phyloP scores from a whole-genome alignment of 2,797 vertebrate species.

The Streptopelia turtur region DNA sequence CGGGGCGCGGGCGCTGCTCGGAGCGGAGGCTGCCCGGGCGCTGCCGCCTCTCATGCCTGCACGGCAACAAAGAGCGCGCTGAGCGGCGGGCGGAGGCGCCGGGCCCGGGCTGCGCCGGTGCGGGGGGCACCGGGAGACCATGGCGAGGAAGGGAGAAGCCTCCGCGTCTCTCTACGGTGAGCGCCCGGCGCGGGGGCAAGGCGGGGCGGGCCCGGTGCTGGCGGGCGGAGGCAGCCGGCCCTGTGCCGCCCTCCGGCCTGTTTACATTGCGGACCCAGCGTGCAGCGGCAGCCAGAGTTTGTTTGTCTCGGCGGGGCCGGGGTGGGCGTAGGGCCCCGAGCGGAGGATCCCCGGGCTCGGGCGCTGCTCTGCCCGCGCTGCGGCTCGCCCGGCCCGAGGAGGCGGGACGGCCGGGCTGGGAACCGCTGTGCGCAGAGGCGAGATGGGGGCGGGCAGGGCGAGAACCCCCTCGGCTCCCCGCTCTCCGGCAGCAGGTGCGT shows the following conservation, averaged over 20 bases:
- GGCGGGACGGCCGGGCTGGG: neutral
- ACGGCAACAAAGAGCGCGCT: slow-evolving; percentile 81
- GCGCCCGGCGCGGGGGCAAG: neutral
- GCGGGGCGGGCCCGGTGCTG: neutral
- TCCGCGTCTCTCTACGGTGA: slow-evolving; percentile 74
- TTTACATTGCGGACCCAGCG: neutral
- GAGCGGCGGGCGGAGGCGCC: slow-evolving; percentile 53
- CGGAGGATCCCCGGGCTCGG: too few species aligned
- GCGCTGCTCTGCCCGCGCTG: neutral
- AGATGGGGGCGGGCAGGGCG: neutral
- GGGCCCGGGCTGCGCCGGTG: neutral
- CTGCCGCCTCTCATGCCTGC: slow-evolving; percentile 85
- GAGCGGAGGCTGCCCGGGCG: neutral
- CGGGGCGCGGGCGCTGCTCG: neutral
- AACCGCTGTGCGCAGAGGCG: neutral
- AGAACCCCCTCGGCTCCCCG: neutral
- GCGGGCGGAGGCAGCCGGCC: neutral
- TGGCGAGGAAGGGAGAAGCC: slow-evolving; percentile 76
- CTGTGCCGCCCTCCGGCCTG: slow-evolving; percentile 1
- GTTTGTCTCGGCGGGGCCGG: neutral
- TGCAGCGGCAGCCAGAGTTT: slow-evolving; percentile 48
- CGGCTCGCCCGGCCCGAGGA: neutral
- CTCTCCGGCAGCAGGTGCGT: slow-evolving; percentile 25
- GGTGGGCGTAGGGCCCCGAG: neutral
- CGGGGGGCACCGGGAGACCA: slow-evolving; percentile 45